A percentile compares a stretch with the other conserved stretches of the same genome.
Conservation (phyloP, 2,888 invertebrate species). For the Erpobdella octoculata region DNA sequence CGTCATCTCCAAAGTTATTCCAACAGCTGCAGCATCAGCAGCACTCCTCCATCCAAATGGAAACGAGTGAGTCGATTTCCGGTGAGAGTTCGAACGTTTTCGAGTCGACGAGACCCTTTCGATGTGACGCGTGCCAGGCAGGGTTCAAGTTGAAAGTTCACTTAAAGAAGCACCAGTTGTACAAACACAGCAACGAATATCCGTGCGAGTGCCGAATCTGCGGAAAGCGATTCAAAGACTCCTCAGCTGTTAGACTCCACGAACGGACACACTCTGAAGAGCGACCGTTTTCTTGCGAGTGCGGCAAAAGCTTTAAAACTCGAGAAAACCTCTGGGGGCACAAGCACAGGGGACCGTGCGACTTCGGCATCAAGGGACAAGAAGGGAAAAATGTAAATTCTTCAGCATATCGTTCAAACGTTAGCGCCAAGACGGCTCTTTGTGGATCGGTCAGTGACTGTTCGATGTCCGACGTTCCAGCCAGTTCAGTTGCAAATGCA, state of each 20-base stretch:
- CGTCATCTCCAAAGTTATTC: too few species aligned
- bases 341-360: slow-evolving; percentile 37
- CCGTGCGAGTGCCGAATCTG: slow-evolving; percentile 36
- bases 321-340: slow-evolving; percentile 40
- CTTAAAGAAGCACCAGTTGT: slow-evolving; percentile 38
- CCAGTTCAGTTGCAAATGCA: too few species aligned
- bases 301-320: slow-evolving; percentile 39
- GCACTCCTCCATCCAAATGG: too few species aligned
- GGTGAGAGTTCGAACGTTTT: too few species aligned
- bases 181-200: slow-evolving; percentile 35
- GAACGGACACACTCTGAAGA: slow-evolving; percentile 36
- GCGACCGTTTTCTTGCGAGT: slow-evolving; percentile 34
- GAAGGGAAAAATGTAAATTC: neutral
- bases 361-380: neutral
- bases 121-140: slow-evolving; percentile 36
- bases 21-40: too few species aligned
- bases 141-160: slow-evolving; percentile 39
- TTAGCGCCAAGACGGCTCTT: too few species aligned
- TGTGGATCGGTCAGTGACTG: too few species aligned
- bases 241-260: slow-evolving; percentile 36
- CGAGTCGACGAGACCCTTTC: slow-evolving; percentile 34
- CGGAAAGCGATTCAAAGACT: slow-evolving; percentile 38
- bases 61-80: too few species aligned
- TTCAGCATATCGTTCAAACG: too few species aligned
- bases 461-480: too few species aligned